These are phyloP conservation scores for Xanthia icteritia DNA, from an alignment of 2,888 invertebrate genomes.

Conservation along the genomic window DNA sequence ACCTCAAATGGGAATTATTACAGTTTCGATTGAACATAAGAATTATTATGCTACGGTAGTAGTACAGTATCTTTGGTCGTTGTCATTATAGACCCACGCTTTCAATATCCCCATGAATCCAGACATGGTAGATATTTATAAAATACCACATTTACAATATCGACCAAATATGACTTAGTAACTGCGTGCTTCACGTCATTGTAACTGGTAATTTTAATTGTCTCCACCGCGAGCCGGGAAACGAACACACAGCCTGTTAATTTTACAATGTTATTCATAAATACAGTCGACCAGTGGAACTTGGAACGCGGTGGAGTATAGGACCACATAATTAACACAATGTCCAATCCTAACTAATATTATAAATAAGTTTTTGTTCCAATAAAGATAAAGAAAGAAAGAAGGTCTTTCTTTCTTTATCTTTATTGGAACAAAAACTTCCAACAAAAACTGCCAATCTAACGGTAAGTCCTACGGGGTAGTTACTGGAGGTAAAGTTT, in stretches of 20 bases:
- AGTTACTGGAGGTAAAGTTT: neutral
- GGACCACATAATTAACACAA: neutral
- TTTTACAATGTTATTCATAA: constrained; percentile 54
- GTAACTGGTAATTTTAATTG: constrained; percentile 77
- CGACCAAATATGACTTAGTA: constrained; percentile 6
- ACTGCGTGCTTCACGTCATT: constrained; percentile 52
- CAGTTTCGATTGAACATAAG: too few species aligned
- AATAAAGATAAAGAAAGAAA: too few species aligned
- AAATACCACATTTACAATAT: constrained; percentile 49
- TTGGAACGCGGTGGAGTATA: neutral
- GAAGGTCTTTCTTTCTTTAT: too few species aligned
- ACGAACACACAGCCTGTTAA: constrained; percentile 46
- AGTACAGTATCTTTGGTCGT: too few species aligned
- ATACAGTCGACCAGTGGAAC: constrained; percentile 6
- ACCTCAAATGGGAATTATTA: too few species aligned
- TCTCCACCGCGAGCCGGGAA: constrained; percentile 62
- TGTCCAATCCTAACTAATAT: neutral
- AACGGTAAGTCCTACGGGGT: neutral
- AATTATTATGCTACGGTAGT: too few species aligned
- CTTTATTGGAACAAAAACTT: too few species aligned
- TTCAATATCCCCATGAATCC: too few species aligned
- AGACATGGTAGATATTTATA: too few species aligned
- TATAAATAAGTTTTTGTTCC: too few species aligned
- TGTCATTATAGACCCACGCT: too few species aligned
- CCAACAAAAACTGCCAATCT: too few species aligned